Conservation (phyloP, 2,888 invertebrate genomes). For the Neoaliturus tenellus region DNA sequence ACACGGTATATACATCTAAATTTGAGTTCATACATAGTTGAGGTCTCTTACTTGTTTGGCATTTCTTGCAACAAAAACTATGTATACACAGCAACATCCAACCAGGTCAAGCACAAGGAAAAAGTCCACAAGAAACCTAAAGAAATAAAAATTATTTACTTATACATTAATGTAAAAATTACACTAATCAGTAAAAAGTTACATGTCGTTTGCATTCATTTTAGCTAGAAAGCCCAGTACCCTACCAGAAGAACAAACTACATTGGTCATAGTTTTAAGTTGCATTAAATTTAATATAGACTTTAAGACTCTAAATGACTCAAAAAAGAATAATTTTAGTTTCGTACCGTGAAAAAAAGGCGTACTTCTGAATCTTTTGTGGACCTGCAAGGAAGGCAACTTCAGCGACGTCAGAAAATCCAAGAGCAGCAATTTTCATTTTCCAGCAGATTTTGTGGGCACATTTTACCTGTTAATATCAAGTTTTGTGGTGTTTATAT, state of each 20-base stretch:
- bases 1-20: neutral
- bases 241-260: too few relatives aligned
- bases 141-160: too few relatives aligned
- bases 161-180: too few relatives aligned
- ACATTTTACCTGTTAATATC: constrained; percentile 70
- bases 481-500: too few relatives aligned
- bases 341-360: constrained; percentile 71
- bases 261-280: too few relatives aligned
- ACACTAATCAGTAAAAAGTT: too few relatives aligned
- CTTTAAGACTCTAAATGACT: too few relatives aligned
- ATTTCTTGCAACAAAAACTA: constrained; percentile 94
- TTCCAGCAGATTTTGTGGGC: constrained; percentile 87
- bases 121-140: constrained; percentile 84
- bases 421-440: constrained; percentile 87
- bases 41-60: constrained; percentile 77
- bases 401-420: constrained; percentile 94
- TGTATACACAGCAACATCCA: constrained; percentile 99
- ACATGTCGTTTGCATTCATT: neutral
- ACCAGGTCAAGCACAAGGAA: constrained; percentile 93
- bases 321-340: too few relatives aligned
- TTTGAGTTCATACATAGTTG: neutral
- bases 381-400: constrained; percentile 89
- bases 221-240: neutral
- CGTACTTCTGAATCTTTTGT: constrained; percentile 70
- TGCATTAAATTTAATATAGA: too few relatives aligned